A percentile compares a stretch with the other conserved stretches of the same genome.
Conservation (phyloP, 2,888 invertebrate species). For the Drosophila rellima region DNA sequence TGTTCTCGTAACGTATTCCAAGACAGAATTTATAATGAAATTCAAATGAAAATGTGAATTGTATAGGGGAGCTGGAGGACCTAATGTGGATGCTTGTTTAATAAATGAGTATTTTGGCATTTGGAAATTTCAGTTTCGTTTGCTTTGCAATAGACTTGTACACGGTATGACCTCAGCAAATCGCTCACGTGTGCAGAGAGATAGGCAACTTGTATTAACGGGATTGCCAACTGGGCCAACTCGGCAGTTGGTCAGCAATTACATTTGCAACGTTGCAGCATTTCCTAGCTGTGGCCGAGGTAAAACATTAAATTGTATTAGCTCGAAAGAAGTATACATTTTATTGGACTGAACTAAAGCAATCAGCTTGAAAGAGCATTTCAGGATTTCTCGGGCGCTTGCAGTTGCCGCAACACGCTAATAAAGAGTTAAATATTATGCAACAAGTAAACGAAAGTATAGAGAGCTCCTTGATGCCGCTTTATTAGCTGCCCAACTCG, state of each 20-base stretch:
- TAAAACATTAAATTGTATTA: conserved; percentile 72
- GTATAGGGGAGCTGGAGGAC: too few relatives aligned
- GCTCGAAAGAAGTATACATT: conserved; percentile 51
- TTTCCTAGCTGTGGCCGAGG: conserved; percentile 43
- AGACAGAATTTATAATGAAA: conserved; percentile 32
- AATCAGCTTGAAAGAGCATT: conserved; percentile 72
- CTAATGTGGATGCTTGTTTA: neutral
- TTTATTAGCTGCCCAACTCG: conserved; percentile 71
- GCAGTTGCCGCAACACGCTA: conserved; percentile 43
- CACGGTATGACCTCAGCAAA: conserved; percentile 22
- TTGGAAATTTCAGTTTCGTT: conserved; percentile 26
- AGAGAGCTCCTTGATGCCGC: conserved; percentile 61
- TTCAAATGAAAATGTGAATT: conserved; percentile 20
- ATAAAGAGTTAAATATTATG: conserved; percentile 79
- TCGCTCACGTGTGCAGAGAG: conserved; percentile 44
- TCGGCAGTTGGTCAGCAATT: conserved; percentile 51
- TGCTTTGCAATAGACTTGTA: conserved; percentile 4
- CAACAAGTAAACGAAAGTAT: conserved; percentile 67
- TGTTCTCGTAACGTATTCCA: conserved; percentile 2
- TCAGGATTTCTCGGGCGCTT: conserved; percentile 59
- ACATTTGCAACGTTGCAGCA: conserved; percentile 54
- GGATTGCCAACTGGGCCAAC: conserved; percentile 24
- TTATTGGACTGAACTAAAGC: conserved; percentile 61
- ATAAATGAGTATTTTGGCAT: conserved; percentile 21
- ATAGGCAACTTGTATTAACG: conserved; percentile 26